Evolutionary conservation across 2,888 invertebrate species (phyloP), one percentile per base, ranked within the genome.

Genomic region (Acanthosepion lycidas): DNA sequence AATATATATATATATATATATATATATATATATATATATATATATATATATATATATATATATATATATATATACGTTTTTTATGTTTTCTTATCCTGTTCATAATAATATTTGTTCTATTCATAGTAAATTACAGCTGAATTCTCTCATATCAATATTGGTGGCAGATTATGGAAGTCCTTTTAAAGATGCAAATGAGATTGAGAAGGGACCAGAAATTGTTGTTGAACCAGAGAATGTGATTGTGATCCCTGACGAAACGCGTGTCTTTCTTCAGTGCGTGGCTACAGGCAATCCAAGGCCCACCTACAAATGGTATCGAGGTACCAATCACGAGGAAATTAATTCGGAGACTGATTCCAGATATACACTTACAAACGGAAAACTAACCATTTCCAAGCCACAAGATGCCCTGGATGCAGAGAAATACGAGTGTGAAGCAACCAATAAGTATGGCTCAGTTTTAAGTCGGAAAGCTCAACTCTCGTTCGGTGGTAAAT

Each of bases 141-240:
- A n/a, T 33, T n/a, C n/a, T 78, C 78, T 26, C 1, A 51, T n/a
- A 18, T 95, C 42, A 51, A 48, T 93, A 94, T 26, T 94, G 42
- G 53, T 94, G 94, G 33, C 95, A 97, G 96, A 96, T 91, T 96
- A 96, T 95, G 96, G 96, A 18, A 94, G 95, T 28, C 98, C 96
- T 64, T 95, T 96, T 0, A 95, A 98, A 95, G 98, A 99, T 97
- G 98, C 98, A 0, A 98, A 98, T 95, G 98, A 98, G 96, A 98
- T 99, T 96, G 99, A 99, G 0, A 98, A 98, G 96, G 99, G 99
- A 0, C 99, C 99, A 8, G 98, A 98, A 97, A 99, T 99, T 97
- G 98, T 98, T 18, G 98, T 98, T 96, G 99, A 99, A 97, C 99
- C 98, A 15, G 64, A 48, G 5, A 95, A 95, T 93, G 23, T 95